Evolutionary conservation across 2,888 invertebrate genomes (phyloP).

Genomic region (Leptothorax acervorum): DNA sequence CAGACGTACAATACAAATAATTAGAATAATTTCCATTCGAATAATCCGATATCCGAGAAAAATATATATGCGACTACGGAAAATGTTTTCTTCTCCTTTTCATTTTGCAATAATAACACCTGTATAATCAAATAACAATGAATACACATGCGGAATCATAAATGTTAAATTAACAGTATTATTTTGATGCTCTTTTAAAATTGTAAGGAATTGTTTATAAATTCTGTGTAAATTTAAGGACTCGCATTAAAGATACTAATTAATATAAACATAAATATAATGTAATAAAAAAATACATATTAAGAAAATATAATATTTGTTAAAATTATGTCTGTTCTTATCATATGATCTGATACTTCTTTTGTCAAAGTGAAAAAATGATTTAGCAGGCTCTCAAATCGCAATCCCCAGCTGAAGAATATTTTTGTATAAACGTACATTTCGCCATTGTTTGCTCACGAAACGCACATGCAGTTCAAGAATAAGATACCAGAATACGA

Average conservation of each 20-base stretch:
- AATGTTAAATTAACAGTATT: not conserved
- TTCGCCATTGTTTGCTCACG: conserved; percentile 4
- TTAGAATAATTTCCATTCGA: not conserved
- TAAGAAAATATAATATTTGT: not conserved
- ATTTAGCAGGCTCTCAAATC: not conserved
- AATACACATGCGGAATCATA: not conserved
- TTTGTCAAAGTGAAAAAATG: not conserved
- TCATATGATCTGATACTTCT: not conserved
- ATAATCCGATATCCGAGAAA: not conserved
- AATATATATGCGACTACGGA: not conserved
- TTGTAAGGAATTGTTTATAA: not conserved
- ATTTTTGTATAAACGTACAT: conserved; percentile 4
- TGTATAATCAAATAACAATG: not conserved
- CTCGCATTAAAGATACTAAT: not conserved
- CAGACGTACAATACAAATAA: not conserved
- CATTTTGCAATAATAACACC: not conserved
- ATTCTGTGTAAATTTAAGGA: not conserved
- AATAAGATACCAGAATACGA: conserved; percentile 11
- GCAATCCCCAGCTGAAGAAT: not conserved
- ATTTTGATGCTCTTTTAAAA: not conserved
- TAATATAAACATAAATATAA: not conserved
- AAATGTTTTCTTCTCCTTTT: not conserved
- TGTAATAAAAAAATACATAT: not conserved
- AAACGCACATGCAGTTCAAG: conserved; percentile 10
- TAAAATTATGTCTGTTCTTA: conserved; percentile 4